phyloP scores from a whole-genome alignment of 2,113 vertebrate species.

The Lophochroa leadbeateri region DNA sequence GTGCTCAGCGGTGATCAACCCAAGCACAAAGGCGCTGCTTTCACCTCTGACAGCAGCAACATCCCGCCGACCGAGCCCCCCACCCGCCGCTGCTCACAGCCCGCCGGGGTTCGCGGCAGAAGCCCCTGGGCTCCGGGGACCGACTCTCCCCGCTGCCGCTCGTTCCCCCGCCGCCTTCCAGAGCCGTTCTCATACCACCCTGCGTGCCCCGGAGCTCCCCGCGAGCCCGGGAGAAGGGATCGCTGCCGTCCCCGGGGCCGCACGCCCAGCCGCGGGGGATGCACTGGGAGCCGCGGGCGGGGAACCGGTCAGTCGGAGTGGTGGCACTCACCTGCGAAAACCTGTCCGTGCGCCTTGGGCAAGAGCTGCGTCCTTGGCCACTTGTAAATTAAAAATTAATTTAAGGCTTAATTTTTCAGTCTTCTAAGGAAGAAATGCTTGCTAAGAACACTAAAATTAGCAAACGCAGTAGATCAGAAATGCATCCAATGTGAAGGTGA shows the following conservation, averaged over 20 bases:
- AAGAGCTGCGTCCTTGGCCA: constrained; percentile 40
- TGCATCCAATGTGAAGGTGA: background rate
- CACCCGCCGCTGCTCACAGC: background rate
- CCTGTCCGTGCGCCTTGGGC: constrained; percentile 72
- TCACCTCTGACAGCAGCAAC: background rate
- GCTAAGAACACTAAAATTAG: background rate
- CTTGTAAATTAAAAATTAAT: background rate
- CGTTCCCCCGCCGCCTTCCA: background rate
- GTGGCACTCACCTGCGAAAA: constrained; percentile 79
- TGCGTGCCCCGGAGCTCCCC: background rate
- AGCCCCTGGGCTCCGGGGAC: background rate
- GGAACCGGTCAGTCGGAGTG: background rate
- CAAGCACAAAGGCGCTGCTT: background rate
- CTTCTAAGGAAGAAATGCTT: background rate
- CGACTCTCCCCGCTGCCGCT: background rate
- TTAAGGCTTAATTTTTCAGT: background rate
- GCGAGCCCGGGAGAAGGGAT: background rate
- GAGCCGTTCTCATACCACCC: background rate
- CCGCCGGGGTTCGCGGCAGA: background rate
- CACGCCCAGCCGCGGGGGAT: background rate
- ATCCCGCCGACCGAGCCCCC: background rate
- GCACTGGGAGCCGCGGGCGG: background rate
- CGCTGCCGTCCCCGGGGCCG: background rate
- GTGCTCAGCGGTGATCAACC: fast-evolving
- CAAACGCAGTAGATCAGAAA: background rate